These are phyloP conservation scores for Scaeva pyrastri DNA, from an alignment of 2,888 invertebrate genomes.

Conservation along the genomic window DNA sequence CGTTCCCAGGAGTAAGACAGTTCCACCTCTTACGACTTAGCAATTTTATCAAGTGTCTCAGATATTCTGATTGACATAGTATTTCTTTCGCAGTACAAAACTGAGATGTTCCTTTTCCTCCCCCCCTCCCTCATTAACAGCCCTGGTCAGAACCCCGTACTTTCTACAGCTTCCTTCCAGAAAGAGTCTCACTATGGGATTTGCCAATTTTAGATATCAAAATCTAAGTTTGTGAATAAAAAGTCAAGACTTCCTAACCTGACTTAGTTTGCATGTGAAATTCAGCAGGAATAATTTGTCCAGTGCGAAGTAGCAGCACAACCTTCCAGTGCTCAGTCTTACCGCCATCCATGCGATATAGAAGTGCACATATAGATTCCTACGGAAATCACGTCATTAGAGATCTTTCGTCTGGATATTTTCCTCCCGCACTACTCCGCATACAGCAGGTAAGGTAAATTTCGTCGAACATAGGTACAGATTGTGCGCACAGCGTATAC, in stretches of 20 bases:
- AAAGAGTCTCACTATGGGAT: conserved; percentile 5
- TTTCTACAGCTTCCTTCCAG: neutral
- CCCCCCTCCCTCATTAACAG: neutral
- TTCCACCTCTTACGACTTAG: too few species aligned
- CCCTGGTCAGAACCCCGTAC: neutral
- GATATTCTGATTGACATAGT: too few species aligned
- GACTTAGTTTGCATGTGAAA: conserved; percentile 60
- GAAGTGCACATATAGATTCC: neutral
- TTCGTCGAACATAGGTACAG: conserved; percentile 39
- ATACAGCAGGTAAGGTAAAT: neutral
- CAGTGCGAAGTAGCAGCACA: conserved; percentile 17
- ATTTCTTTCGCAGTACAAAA: too few species aligned
- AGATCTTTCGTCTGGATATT: conserved; percentile 39
- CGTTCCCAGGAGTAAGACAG: too few species aligned
- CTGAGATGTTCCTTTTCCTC: neutral
- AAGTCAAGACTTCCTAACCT: neutral
- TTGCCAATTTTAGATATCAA: conserved; percentile 48
- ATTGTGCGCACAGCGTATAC: conserved; percentile 62
- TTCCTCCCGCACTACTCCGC: conserved; percentile 22
- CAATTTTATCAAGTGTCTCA: too few species aligned
- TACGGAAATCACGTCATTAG: conserved; percentile 59
- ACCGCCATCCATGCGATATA: neutral
- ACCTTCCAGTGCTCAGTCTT: neutral
- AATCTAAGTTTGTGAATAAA: neutral
- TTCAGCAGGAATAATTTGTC: conserved; percentile 61